phyloP scores from a whole-genome alignment of 2,888 invertebrate species.

The Rhagophthalmus giganteus region DNA sequence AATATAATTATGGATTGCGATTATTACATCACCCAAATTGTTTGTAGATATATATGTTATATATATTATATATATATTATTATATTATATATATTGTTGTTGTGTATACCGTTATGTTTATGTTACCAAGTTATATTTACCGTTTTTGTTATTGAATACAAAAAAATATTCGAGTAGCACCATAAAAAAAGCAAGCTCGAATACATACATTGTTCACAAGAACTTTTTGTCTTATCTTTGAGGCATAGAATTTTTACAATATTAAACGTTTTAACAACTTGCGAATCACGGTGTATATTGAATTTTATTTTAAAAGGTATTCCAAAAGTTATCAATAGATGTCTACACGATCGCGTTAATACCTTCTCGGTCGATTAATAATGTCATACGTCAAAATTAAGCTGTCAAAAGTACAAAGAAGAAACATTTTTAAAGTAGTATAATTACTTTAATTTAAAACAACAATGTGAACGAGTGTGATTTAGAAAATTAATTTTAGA shows the following conservation, averaged over 20 bases:
- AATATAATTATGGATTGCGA: too few species aligned
- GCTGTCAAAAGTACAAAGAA: conserved; percentile 5
- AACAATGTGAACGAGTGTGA: neutral
- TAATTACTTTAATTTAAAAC: neutral
- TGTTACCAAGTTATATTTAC: too few species aligned
- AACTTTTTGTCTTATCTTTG: too few species aligned
- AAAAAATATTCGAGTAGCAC: too few species aligned
- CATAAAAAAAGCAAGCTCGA: too few species aligned
- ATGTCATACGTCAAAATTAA: conserved; percentile 7
- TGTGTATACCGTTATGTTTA: too few species aligned
- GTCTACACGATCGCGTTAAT: neutral
- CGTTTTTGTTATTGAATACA: too few species aligned
- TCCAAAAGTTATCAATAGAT: neutral
- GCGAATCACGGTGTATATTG: neutral
- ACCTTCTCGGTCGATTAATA: neutral
- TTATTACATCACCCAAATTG: too few species aligned
- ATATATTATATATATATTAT: too few species aligned
- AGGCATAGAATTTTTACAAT: neutral
- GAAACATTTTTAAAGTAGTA: conserved; percentile 6
- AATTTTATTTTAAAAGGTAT: neutral
- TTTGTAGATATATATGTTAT: too few species aligned
- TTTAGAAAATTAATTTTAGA: neutral
- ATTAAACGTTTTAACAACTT: neutral
- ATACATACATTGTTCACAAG: too few species aligned
- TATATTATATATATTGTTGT: too few species aligned